Conservation (phyloP, 2,797 vertebrate genomes). For the Sebastes ruberrimus region DNA sequence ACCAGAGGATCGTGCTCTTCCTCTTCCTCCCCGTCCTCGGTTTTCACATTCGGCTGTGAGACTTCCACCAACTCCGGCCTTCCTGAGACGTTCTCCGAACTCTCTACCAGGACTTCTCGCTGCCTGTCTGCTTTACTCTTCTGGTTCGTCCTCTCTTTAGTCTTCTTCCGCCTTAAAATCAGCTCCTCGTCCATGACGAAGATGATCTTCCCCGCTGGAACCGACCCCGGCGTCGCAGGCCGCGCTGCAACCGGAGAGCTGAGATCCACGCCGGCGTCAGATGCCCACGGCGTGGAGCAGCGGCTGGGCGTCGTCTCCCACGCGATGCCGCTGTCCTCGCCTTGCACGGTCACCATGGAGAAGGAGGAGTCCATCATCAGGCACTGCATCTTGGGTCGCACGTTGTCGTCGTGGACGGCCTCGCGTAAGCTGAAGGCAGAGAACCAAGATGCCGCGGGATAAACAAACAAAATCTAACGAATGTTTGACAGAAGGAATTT, state of each 20-base stretch:
- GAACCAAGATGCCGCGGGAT: not conserved
- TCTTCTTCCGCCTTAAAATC: conserved; percentile 79
- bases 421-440: conserved; percentile 85
- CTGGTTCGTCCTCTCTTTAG: conserved; percentile 46
- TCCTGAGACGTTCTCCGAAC: conserved; percentile 56
- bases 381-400: conserved; percentile 90
- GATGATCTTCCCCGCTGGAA: conserved; percentile 86
- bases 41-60: conserved; percentile 77
- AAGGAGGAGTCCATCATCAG: conserved; percentile 93
- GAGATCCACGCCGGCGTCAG: conserved; percentile 84
- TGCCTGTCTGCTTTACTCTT: conserved; percentile 47
- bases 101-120: conserved; percentile 9
- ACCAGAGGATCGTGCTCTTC: conserved; percentile 21
- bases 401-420: conserved; percentile 83
- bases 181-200: conserved; percentile 91
- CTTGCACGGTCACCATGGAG: conserved; percentile 94
- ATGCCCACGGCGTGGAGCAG: conserved; percentile 88
- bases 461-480: too few species aligned
- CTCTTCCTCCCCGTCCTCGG: conserved; percentile 47
- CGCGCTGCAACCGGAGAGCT: conserved; percentile 38
- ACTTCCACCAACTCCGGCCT: conserved; percentile 78
- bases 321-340: conserved; percentile 92
- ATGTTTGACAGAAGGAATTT: not conserved
- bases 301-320: conserved; percentile 91
- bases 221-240: conserved; percentile 75